Percentiles rank a stretch among this genome's conserved stretches.
Evolutionary conservation across 2,888 invertebrate genomes (phyloP).

Genomic region (Lymantria monacha): DNA sequence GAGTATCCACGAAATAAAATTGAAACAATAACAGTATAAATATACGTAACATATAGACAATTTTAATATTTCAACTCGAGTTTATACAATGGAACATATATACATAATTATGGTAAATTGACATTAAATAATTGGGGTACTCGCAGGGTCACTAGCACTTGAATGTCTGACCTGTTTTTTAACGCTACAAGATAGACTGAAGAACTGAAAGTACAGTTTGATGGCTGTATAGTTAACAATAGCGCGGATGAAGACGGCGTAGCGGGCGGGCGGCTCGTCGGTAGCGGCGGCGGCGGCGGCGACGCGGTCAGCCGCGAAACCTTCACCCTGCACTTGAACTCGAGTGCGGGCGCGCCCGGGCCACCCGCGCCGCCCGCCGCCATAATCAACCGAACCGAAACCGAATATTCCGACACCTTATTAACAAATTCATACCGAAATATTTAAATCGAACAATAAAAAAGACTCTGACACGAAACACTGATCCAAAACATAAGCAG

Average conservation of each 20-base stretch:
- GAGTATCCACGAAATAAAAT: not conserved
- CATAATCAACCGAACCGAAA: constrained; percentile 63
- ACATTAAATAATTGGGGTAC: not conserved
- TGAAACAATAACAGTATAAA: no score
- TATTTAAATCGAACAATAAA: not conserved
- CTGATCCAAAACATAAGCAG: not conserved
- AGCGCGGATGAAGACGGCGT: constrained; percentile 17
- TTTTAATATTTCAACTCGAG: no score
- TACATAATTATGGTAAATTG: no score
- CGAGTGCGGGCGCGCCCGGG: constrained; percentile 36
- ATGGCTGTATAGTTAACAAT: constrained; percentile 14
- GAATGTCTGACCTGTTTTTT: constrained; percentile 9
- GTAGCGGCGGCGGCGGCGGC: constrained; percentile 15
- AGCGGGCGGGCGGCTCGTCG: constrained; percentile 15
- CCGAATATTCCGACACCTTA: constrained; percentile 47
- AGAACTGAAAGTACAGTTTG: constrained; percentile 14
- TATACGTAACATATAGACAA: no score
- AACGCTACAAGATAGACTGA: constrained; percentile 2
- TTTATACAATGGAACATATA: no score
- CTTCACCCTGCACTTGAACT: constrained; percentile 81
- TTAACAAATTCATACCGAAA: constrained; percentile 4
- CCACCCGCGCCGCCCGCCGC: constrained; percentile 49
- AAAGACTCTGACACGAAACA: constrained; percentile 1
- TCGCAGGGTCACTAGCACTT: not conserved
- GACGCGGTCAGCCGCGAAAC: constrained; percentile 45